phyloP scores from a whole-genome alignment of 1,140 invertebrate species.

The Drosophila arizonae region DNA sequence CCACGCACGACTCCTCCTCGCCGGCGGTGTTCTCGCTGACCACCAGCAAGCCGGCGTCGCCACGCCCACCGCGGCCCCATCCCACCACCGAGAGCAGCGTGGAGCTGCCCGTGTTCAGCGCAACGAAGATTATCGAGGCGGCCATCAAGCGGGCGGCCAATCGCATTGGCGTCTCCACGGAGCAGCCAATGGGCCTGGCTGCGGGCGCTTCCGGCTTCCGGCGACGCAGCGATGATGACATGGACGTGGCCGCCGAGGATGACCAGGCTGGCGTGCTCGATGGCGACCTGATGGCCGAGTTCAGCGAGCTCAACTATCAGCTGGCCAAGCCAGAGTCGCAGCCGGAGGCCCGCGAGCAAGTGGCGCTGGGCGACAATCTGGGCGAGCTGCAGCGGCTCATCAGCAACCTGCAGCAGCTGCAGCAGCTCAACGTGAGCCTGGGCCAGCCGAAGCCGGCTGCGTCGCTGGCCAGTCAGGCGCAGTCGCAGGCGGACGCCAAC shows the following conservation, averaged over 20 bases:
- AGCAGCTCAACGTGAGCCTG: slow-evolving; percentile 83
- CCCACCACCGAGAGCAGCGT: slow-evolving; percentile 68
- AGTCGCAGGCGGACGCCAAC: slow-evolving; percentile 45
- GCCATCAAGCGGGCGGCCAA: slow-evolving; percentile 77
- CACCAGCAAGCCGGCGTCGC: slow-evolving; percentile 55
- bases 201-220: slow-evolving; percentile 53
- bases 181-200: slow-evolving; percentile 48
- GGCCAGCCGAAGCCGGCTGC: slow-evolving; percentile 58
- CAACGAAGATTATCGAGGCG: slow-evolving; percentile 78
- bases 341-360: slow-evolving; percentile 1
- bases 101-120: slow-evolving; percentile 74
- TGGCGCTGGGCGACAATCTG: slow-evolving; percentile 37
- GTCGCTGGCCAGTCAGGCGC: not conserved
- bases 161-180: slow-evolving; percentile 73
- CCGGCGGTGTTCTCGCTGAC: slow-evolving; percentile 77
- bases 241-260: slow-evolving; percentile 20
- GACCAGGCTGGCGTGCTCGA: slow-evolving; percentile 51
- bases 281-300: slow-evolving; percentile 75
- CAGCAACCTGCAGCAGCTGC: slow-evolving; percentile 74
- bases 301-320: slow-evolving; percentile 78
- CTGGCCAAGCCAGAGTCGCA: slow-evolving; percentile 63
- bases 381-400: slow-evolving; percentile 79
- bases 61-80: slow-evolving; percentile 28
- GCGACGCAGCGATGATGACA: slow-evolving; percentile 61
- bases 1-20: slow-evolving; percentile 60